Base-by-base conservation (phyloP, 2,888 invertebrate species). In the Meandrusa payeni region DNA sequence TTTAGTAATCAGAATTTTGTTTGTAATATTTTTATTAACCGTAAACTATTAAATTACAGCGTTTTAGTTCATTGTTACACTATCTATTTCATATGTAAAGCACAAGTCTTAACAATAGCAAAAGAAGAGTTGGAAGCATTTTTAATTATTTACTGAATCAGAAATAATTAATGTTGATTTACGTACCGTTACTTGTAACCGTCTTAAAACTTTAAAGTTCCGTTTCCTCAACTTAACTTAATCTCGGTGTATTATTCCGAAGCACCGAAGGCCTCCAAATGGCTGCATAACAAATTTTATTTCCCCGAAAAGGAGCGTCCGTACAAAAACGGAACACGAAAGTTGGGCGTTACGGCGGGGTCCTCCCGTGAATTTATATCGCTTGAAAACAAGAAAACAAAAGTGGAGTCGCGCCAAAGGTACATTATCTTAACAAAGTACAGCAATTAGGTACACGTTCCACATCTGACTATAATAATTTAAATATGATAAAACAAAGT, bases 361-460 rank as follows among this genome's bases (percentile, higher is more conserved):
- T 73, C 74, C 74, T 74, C 64, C 69, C 55, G 71, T 72, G 78
- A 82, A 86, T 86, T 86, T 87, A 86, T 86, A 83, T 76, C 81
- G 75, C 73, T 59, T 54, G 58, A 74, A 68, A 81, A 85, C 86
- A 85, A 80, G 85, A 83, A 87, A 83, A 86, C 87, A 86, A 86
- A 87, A 86, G 86, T 86, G 78, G 80, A 85, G 76, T 70, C 75
- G 78, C 75, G 82, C 85, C 86, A 79, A 78, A 86, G 87, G 87
- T 87, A 87, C 86, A 87, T 87, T 87, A 86, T 86, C 86, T 86
- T 83, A 85, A 86, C 85, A 87, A 87, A 87, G 87, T 86, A 86
- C 80, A 75, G 86, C 87, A 87, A 86, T 87, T 87, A 86, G 78
- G 85, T 86, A 86, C 87, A 87, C 86, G 86, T 87, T 87, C 85